Evolutionary conservation across 1,140 invertebrate species (phyloP).

Genomic region (Scaptomyza graminum): DNA sequence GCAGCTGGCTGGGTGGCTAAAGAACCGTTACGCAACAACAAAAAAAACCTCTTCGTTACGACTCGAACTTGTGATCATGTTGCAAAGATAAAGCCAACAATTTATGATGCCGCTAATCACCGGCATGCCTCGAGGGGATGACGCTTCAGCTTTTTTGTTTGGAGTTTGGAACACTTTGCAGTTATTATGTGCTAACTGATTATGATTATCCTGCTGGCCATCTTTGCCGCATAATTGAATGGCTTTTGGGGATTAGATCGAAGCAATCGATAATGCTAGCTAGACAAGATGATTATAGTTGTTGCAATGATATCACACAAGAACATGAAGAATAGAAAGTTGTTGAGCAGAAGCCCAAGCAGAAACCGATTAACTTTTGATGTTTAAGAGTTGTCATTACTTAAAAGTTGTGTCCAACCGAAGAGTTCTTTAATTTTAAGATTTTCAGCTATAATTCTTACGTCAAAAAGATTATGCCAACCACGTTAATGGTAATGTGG

Average conservation of each 20-base stretch:
- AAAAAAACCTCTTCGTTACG: neutral
- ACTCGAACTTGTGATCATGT: constrained; percentile 22
- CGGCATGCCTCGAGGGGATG: constrained; percentile 39
- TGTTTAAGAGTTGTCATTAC: too few relatives aligned
- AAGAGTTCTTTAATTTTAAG: too few relatives aligned
- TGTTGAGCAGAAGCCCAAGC: constrained; percentile 23
- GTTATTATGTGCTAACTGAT: constrained; percentile 56
- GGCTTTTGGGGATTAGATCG: neutral
- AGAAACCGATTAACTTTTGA: neutral
- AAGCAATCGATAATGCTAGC: neutral
- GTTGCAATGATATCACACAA: constrained; percentile 22
- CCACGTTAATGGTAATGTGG: too few relatives aligned
- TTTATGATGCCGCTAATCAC: constrained; percentile 53
- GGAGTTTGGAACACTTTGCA: constrained; percentile 45
- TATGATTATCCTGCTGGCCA: constrained; percentile 40
- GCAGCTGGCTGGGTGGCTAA: constrained; percentile 35
- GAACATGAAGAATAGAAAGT: constrained; percentile 25
- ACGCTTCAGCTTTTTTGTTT: constrained; percentile 22
- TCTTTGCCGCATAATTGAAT: neutral
- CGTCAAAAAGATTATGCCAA: too few relatives aligned
- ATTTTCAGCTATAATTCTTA: too few relatives aligned
- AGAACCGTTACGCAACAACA: constrained; percentile 49
- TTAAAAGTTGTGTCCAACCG: too few relatives aligned
- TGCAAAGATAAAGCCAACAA: constrained; percentile 47
- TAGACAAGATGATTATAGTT: constrained; percentile 27